phyloP scores from a whole-genome alignment of 2,888 invertebrate genomes.

The Andrena bucephala region DNA sequence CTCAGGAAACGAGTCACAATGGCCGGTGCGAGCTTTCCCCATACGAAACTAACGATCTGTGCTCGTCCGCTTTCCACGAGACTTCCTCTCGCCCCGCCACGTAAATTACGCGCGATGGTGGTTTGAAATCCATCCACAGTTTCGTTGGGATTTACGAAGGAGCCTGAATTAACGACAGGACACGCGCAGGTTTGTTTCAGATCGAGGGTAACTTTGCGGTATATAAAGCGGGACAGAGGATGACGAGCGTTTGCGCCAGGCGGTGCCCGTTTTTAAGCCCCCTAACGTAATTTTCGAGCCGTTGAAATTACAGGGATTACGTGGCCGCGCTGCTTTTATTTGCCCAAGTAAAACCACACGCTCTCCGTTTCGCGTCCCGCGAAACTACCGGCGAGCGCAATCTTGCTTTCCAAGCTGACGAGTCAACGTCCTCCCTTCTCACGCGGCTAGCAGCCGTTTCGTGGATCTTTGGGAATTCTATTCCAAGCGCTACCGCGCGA shows the following conservation, averaged over 20 bases:
- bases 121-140: no score
- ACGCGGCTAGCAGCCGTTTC: constrained; percentile 36
- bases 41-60: constrained; percentile 13
- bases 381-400: constrained; percentile 38
- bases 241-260: neutral
- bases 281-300: constrained; percentile 1
- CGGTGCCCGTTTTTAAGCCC: neutral
- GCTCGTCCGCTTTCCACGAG: neutral
- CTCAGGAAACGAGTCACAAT: constrained; percentile 49
- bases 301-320: constrained; percentile 33
- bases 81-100: neutral
- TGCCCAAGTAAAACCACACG: constrained; percentile 22
- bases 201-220: neutral
- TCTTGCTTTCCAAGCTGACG: constrained; percentile 52
- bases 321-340: constrained; percentile 3
- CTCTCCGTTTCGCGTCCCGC: constrained; percentile 33
- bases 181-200: neutral
- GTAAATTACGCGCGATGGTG: neutral
- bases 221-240: neutral
- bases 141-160: no score
- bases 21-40: constrained; percentile 7
- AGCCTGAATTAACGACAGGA: neutral
- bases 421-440: constrained; percentile 62
- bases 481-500: neutral
- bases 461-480: constrained; percentile 27